Percentiles rank a stretch among this genome's conserved stretches.
Conservation (phyloP, 2,113 vertebrate species). For the Pseudopipra pipra region DNA sequence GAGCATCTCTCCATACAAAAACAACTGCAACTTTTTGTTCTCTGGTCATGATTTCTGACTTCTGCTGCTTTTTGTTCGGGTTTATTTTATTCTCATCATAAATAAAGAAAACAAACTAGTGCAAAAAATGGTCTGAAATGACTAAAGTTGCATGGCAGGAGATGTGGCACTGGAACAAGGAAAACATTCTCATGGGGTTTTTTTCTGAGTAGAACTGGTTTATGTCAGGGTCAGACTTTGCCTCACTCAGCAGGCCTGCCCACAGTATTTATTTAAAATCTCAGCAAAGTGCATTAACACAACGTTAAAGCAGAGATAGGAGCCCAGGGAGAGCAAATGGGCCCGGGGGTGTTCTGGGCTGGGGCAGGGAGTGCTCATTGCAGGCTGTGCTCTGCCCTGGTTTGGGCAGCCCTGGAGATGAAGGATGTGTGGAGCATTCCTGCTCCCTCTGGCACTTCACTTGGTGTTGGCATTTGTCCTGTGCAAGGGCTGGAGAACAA, state of each 20-base stretch:
- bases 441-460: rapidly evolving
- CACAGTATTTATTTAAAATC: background rate
- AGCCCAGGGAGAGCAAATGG: background rate
- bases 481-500: background rate
- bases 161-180: background rate
- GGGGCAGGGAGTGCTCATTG: background rate
- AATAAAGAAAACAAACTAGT: constrained; percentile 47
- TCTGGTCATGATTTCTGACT: constrained; percentile 7
- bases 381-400: background rate
- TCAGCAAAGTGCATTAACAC: constrained; percentile 14
- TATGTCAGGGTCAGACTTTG: background rate
- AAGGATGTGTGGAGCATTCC: background rate
- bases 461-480: background rate
- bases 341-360: rapidly evolving
- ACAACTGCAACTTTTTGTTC: background rate
- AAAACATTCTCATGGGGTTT: background rate
- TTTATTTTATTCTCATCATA: constrained; percentile 37
- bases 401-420: too few species aligned
- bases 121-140: background rate
- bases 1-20: constrained; percentile 26
- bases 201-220: background rate
- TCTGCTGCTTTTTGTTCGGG: background rate
- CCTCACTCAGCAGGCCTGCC: background rate
- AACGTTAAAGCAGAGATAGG: background rate
- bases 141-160: background rate